phyloP scores from a whole-genome alignment of 64 coral and sea anemone species.

The Pocillopora damicornis region DNA sequence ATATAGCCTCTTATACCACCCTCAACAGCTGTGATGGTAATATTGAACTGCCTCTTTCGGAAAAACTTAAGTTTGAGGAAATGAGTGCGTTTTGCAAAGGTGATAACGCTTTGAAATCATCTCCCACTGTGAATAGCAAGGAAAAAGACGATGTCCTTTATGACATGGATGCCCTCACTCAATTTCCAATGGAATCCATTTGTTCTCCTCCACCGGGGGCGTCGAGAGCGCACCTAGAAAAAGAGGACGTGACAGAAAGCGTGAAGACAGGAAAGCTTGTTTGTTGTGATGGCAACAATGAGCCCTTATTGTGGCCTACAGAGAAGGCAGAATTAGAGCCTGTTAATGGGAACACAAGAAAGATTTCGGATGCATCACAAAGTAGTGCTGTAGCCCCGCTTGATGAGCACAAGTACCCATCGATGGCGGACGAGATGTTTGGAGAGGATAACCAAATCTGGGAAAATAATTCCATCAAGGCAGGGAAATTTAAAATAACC shows the following conservation, averaged over 20 bases:
- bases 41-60: neutral
- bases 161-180: slow-evolving; percentile 60
- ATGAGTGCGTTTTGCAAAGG: neutral
- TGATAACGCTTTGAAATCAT: neutral
- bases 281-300: neutral
- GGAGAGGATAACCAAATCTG: neutral
- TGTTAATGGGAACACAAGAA: neutral
- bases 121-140: neutral
- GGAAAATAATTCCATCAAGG: neutral
- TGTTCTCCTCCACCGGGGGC: neutral
- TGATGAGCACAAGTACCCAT: neutral
- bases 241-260: neutral
- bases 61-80: neutral
- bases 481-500: neutral
- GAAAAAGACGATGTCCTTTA: slow-evolving; percentile 9
- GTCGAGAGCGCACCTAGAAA: neutral
- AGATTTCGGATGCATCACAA: slow-evolving; percentile 23
- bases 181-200: slow-evolving; percentile 49
- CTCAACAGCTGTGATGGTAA: neutral
- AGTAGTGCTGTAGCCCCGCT: neutral
- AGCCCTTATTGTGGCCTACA: neutral
- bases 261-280: neutral
- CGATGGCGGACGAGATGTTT: neutral
- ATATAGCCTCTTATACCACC: neutral
- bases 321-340: slow-evolving; percentile 5